Evolutionary conservation across 64 coral and sea anemone genomes (phyloP).

Genomic region (Pocillopora verrucosa): DNA sequence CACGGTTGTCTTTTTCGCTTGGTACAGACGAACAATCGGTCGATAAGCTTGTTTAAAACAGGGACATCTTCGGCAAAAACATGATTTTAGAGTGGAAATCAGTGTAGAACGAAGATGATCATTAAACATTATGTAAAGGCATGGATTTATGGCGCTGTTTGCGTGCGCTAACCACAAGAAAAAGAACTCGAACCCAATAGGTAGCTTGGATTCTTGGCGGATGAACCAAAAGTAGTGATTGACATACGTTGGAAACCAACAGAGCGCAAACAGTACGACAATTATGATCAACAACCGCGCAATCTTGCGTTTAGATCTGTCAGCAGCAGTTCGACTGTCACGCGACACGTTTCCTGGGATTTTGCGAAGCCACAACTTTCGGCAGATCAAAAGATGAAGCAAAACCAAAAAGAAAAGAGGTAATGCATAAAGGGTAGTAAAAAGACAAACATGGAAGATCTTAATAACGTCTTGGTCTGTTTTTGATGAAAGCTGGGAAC

Average conservation of each 20-base stretch:
- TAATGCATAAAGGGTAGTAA: conserved; percentile 34
- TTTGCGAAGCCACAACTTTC: conserved; percentile 64
- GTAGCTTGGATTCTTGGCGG: background rate
- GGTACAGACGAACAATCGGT: background rate
- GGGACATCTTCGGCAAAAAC: background rate
- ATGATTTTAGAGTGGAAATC: background rate
- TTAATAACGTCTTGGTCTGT: background rate
- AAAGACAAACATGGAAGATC: conserved; percentile 36
- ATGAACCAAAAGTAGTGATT: conserved; percentile 54
- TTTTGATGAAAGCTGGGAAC: conserved; percentile 3
- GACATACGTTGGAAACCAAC: conserved; percentile 56
- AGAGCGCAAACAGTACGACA: conserved; percentile 39
- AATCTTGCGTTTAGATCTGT: conserved; percentile 42
- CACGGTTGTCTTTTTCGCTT: background rate
- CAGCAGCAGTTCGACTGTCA: background rate
- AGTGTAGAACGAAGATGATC: conserved; percentile 26
- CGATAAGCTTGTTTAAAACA: background rate
- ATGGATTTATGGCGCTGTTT: conserved; percentile 69
- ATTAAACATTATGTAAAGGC: conserved; percentile 47
- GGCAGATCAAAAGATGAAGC: conserved; percentile 38
- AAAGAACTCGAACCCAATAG: background rate
- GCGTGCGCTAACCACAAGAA: conserved; percentile 59
- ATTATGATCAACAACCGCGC: conserved; percentile 34
- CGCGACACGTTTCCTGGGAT: conserved; percentile 55
- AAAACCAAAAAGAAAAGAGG: conserved; percentile 3